phyloP scores from a whole-genome alignment of 2,888 invertebrate species.

The Dicranocentrus wangi region DNA sequence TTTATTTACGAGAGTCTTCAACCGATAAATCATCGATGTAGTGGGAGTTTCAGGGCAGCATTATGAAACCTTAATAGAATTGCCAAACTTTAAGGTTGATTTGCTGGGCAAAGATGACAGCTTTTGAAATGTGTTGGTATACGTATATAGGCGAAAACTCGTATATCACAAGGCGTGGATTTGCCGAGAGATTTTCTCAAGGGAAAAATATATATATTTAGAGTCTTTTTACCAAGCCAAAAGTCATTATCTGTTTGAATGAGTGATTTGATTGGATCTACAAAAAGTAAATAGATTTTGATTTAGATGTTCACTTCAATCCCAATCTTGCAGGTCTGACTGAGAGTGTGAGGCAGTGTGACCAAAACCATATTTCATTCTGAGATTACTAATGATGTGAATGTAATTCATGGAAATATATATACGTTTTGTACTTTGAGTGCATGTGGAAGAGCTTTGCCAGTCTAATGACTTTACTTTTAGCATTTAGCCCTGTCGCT shows the following conservation, averaged over 20 bases:
- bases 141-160: too few relatives aligned
- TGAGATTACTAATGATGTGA: constrained; percentile 18
- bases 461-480: too few relatives aligned
- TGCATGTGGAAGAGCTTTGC: neutral
- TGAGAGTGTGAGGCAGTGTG: constrained; percentile 6
- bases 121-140: too few relatives aligned
- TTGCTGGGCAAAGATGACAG: too few relatives aligned
- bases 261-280: constrained; percentile 46
- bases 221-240: constrained; percentile 32
- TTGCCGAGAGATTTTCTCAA: constrained; percentile 29
- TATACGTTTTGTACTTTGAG: constrained; percentile 9
- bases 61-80: too few relatives aligned
- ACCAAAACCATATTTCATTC: constrained; percentile 28
- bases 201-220: constrained; percentile 26
- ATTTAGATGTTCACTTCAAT: constrained; percentile 31
- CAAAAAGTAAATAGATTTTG: neutral
- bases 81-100: neutral
- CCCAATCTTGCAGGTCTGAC: neutral
- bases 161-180: too few relatives aligned
- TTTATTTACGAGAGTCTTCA: constrained; percentile 30
- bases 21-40: constrained; percentile 38
- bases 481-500: too few relatives aligned
- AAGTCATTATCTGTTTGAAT: constrained; percentile 51
- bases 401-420: constrained; percentile 14
- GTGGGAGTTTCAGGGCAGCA: too few relatives aligned